These are phyloP conservation scores for Julus scandinavius DNA, from an alignment of 2,888 invertebrate species.

Conservation along the genomic window DNA sequence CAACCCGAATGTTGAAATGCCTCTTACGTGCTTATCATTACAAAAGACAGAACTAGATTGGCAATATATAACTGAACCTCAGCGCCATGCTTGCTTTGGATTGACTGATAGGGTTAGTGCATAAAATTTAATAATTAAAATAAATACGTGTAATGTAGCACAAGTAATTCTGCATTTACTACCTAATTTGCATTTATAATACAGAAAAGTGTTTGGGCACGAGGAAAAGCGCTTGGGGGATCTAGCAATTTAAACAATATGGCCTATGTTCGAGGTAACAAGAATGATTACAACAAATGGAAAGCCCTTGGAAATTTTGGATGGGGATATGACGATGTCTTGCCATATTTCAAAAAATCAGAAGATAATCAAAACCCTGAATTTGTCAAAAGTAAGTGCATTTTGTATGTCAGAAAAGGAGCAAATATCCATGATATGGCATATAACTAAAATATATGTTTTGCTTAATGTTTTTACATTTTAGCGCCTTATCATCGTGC, in stretches of 20 bases:
- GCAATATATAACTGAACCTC: constrained; percentile 19
- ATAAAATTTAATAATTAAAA: too few relatives aligned
- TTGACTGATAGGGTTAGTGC: background rate
- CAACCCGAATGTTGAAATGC: background rate
- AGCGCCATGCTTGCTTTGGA: background rate
- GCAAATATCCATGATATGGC: background rate
- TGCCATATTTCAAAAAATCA: constrained; percentile 67
- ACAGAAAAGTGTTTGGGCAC: constrained; percentile 56
- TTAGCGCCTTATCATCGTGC: constrained; percentile 58
- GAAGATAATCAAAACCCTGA: constrained; percentile 62
- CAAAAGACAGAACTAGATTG: background rate
- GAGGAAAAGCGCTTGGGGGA: constrained; percentile 67
- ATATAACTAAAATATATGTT: background rate
- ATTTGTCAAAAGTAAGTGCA: background rate
- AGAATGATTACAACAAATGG: constrained; percentile 67
- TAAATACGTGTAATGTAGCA: too few relatives aligned
- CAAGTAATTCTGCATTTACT: too few relatives aligned
- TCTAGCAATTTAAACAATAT: constrained; percentile 68
- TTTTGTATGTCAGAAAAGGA: background rate
- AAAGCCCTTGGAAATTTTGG: constrained; percentile 65
- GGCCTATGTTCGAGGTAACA: constrained; percentile 68
- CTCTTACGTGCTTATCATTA: background rate
- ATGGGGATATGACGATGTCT: constrained; percentile 68
- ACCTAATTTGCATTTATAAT: background rate
- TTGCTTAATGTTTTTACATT: background rate